Base-by-base conservation (phyloP, 2,888 invertebrate species). In the Zelleria hepariella region DNA sequence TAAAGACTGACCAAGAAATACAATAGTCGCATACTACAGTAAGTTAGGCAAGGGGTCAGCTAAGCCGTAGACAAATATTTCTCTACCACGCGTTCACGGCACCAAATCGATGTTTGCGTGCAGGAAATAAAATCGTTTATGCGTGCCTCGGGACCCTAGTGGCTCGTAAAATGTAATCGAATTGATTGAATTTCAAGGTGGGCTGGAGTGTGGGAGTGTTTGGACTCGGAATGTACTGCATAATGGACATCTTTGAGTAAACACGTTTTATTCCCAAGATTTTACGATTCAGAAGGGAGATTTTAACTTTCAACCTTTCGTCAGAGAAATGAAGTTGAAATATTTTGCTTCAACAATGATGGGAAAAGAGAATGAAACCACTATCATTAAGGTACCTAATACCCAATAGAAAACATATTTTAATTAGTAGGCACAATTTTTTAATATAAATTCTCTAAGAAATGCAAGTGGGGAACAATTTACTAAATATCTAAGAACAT, bases 141-240 rank as follows among this genome's bases (percentile, higher is more conserved):
- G 25, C 10, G 24, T 23, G 24, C 21, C 10, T 53, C 25, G 53
- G 53, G 53, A 24, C n/a, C n/a, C 25, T 8, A 53, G 53, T 58
- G 58, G 59, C 32, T 60, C 61, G 58, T 63, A 61, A 65, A 62
- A 58, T 26, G 60, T 63, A 64, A 63, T 63, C 60, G 55, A 26
- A 60, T 62, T 58, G 63, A 61, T 60, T 57, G 32, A 42, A 42
- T 42, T 32, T 42, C 32, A 42, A 42, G 32, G 32, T 42, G 32
- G 15, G 32, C 15, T 42, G 10, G 15, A 42, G 15, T 42, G 32
- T 42, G 32, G 32, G 10, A 42, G 32, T 4, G 10, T 42, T 42
- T 15, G 32, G 32, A 15, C 2, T 42, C 32, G 15, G 32, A 42
- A 2, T 2, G 6, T 42, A 10, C 32, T 42, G 1, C 2, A 42